These are phyloP conservation scores for Carposina sasakii DNA, from an alignment of 1,140 invertebrate species.

Conservation along the genomic window DNA sequence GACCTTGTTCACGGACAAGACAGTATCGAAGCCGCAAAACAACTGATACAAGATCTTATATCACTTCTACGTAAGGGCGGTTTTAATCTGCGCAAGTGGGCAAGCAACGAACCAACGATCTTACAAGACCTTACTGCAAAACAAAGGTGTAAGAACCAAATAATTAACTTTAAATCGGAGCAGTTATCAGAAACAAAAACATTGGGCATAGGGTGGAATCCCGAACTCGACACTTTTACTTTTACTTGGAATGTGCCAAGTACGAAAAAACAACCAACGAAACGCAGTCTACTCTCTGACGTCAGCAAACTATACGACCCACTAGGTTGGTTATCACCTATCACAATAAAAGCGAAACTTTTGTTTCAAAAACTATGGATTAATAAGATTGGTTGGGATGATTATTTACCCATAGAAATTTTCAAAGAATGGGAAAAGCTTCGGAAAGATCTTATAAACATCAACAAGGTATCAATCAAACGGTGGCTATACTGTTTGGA, in stretches of 20 bases:
- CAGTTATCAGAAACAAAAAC: neutral
- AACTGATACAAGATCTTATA: neutral
- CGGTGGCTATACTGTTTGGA: slow-evolving; percentile 24
- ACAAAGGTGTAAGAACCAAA: neutral
- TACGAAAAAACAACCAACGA: slow-evolving; percentile 15
- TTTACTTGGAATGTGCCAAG: neutral
- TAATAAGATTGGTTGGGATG: slow-evolving; percentile 36
- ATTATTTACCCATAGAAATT: slow-evolving; percentile 22
- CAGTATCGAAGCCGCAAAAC: neutral
- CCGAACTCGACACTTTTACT: slow-evolving; percentile 11
- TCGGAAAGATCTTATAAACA: slow-evolving; percentile 21
- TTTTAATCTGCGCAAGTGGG: neutral
- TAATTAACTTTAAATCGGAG: neutral
- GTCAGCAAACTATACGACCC: slow-evolving; percentile 39
- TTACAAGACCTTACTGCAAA: neutral
- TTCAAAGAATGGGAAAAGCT: slow-evolving; percentile 29
- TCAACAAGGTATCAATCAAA: slow-evolving; percentile 24
- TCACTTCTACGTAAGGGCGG: neutral
- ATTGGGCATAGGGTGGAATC: slow-evolving; percentile 12
- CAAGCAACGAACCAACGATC: neutral
- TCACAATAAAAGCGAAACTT: slow-evolving; percentile 35
- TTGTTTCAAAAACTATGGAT: slow-evolving; percentile 45
- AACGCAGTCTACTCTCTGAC: slow-evolving; percentile 35
- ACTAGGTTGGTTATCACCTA: slow-evolving; percentile 39
- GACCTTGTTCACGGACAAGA: neutral